Evolutionary conservation across 1,140 invertebrate genomes (phyloP).

Genomic region (Bradysia coprophila): DNA sequence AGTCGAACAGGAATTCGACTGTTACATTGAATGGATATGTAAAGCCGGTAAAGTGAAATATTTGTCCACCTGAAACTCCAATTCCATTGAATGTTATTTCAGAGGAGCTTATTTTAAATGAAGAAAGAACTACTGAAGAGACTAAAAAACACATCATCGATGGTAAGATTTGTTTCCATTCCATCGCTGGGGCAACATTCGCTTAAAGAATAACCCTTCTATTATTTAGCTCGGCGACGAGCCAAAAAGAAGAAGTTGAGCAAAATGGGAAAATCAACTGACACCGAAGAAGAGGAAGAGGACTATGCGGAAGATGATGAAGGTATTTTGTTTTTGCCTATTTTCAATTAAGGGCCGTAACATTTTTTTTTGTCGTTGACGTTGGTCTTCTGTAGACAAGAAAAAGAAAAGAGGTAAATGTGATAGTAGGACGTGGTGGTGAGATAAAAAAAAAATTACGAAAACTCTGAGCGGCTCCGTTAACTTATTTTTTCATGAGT

Average conservation of each 20-base stretch:
- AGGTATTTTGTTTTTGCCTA: constrained; percentile 43
- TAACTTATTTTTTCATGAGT: too few species aligned
- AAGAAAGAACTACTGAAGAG: constrained; percentile 98
- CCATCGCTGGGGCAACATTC: neutral
- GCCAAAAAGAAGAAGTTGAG: constrained; percentile 93
- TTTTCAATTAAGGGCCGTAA: too few species aligned
- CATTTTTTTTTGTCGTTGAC: neutral
- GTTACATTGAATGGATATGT: constrained; percentile 99
- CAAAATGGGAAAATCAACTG: constrained; percentile 91
- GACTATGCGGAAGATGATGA: constrained; percentile 89
- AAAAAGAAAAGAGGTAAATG: neutral
- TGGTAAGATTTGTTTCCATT: constrained; percentile 34
- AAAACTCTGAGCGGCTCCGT: too few species aligned
- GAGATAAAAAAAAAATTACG: neutral
- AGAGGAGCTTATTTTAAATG: constrained; percentile 99
- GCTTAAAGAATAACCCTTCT: neutral
- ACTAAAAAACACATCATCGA: constrained; percentile 99
- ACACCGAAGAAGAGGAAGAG: constrained; percentile 93
- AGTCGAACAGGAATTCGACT: constrained; percentile 96
- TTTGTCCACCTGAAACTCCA: neutral
- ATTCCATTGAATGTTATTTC: too few species aligned
- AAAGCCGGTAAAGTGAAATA: constrained; percentile 73
- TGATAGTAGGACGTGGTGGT: neutral
- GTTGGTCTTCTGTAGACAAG: neutral
- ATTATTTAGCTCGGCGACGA: constrained; percentile 41